Evolutionary conservation across 2,113 vertebrate species (phyloP).

Genomic region (Gymnarchus niloticus): DNA sequence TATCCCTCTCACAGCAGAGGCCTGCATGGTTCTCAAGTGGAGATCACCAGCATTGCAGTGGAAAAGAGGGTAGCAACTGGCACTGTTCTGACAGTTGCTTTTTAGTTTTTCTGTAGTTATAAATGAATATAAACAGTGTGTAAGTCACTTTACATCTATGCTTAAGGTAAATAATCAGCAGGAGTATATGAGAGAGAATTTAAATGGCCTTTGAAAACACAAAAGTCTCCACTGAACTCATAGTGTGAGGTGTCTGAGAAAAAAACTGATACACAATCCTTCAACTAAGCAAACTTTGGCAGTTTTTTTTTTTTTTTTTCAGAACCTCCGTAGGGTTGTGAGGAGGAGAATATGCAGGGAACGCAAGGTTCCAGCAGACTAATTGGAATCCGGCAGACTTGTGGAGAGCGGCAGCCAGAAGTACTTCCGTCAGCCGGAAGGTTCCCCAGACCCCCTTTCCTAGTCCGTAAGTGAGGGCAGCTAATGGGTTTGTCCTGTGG

Average conservation of each 20-base stretch:
- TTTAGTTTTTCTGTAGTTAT: too few relatives aligned
- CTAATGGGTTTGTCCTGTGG: not conserved
- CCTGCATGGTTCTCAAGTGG: not conserved
- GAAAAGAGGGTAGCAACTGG: too few relatives aligned
- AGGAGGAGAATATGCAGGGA: not conserved
- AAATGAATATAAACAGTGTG: too few relatives aligned
- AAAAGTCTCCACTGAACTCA: not conserved
- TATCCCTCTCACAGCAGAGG: not conserved
- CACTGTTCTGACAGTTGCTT: too few relatives aligned
- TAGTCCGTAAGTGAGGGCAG: not conserved
- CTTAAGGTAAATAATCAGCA: not conserved
- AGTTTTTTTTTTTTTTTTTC: not conserved
- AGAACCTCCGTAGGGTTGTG: not conserved
- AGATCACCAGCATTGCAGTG: too few relatives aligned
- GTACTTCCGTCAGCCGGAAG: not conserved
- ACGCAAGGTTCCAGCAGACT: not conserved
- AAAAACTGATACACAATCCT: not conserved
- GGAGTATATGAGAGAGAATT: not conserved
- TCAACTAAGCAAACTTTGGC: conserved; percentile 8
- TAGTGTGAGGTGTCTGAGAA: not conserved
- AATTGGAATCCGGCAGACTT: not conserved
- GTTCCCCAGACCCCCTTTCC: not conserved
- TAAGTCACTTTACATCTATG: not conserved
- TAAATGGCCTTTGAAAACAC: not conserved
- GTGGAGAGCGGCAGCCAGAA: not conserved